Evolutionary conservation across 1,140 invertebrate species (phyloP).

Genomic region (Diabrotica undecimpunctata): DNA sequence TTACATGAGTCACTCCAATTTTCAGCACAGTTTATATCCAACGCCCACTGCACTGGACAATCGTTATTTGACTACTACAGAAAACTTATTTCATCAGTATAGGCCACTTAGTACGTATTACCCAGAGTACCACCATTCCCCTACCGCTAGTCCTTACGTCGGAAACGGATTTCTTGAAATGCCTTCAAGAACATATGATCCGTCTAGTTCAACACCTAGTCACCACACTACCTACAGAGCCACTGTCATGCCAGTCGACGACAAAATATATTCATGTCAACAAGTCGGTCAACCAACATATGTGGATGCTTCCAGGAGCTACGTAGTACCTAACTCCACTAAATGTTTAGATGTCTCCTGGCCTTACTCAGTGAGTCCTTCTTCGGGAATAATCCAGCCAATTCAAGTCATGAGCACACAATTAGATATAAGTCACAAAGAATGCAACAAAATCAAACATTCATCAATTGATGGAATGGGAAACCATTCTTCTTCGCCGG

Average conservation of each 20-base stretch:
- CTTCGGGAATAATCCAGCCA: constrained; percentile 51
- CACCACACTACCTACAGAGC: constrained; percentile 51
- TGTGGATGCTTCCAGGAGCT: constrained; percentile 52
- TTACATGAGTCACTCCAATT: constrained; percentile 73
- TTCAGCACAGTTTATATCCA: constrained; percentile 68
- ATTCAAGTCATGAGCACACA: constrained; percentile 46
- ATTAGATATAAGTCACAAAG: constrained; percentile 37
- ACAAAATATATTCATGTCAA: constrained; percentile 63
- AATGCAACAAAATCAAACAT: constrained; percentile 52
- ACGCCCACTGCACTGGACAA: constrained; percentile 65
- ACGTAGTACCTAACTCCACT: constrained; percentile 51
- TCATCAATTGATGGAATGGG: constrained; percentile 53
- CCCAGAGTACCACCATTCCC: constrained; percentile 68
- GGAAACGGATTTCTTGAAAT: constrained; percentile 76
- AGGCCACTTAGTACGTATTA: constrained; percentile 73
- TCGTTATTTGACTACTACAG: constrained; percentile 68
- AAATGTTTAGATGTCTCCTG: constrained; percentile 48
- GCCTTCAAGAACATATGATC: constrained; percentile 54
- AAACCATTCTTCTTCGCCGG: constrained; percentile 51
- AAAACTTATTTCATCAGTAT: constrained; percentile 84
- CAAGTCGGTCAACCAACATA: constrained; percentile 50
- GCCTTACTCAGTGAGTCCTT: constrained; percentile 51
- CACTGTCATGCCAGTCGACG: constrained; percentile 51
- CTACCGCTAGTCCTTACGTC: constrained; percentile 60
- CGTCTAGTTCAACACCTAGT: constrained; percentile 52